Evolutionary conservation across 2,888 invertebrate species (phyloP), one percentile per base, ranked within the genome.

Genomic region (Anthophora plumipes): DNA sequence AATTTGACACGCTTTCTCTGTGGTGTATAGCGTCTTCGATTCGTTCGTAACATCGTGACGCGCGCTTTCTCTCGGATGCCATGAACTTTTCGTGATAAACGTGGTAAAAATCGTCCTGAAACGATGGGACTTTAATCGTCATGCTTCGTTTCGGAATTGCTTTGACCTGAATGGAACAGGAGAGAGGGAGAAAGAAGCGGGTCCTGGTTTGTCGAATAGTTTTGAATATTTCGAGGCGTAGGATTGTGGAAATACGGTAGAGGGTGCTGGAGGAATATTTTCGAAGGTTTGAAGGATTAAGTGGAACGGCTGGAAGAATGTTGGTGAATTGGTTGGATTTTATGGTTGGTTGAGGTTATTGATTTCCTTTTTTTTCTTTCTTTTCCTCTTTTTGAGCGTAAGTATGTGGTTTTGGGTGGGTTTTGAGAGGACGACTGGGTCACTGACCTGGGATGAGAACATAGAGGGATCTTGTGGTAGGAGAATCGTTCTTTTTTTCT

Each of bases 1-100:
- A 70, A 77, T 83, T 64, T 46, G 82, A 85, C 69, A 70, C 69
- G 85, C 70, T 85, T 79, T 79, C 79, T 66, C 79, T 37, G 63
- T n/a, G 46, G 48, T 46, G 48, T 20, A 39, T 22, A 37, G 17
- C 6, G 37, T 5, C 14, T n/a, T 22, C 25, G 22, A 57, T 31
- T 31, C 31, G 31, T 31, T 31, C 57, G n/a, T 12, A 25, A 31
- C 37, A 31, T 37, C 8, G 31, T n/a, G 6, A 3, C 17, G 17
- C 41, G 25, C 25, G 25, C 63, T 63, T 63, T 63, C 63, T 25
- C 63, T 9, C 12, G n/a, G n/a, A 11, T 59, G 20, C 14, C 39
- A 31, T 20, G 37, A 59, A 59, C 7, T 50, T 66, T 22, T 20
- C 14, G 8, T 39, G 50, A 22, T 39, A 39, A 1, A 22, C 22